Evolutionary conservation across 2,888 invertebrate species (phyloP).

Genomic region (Nyleta sp.): DNA sequence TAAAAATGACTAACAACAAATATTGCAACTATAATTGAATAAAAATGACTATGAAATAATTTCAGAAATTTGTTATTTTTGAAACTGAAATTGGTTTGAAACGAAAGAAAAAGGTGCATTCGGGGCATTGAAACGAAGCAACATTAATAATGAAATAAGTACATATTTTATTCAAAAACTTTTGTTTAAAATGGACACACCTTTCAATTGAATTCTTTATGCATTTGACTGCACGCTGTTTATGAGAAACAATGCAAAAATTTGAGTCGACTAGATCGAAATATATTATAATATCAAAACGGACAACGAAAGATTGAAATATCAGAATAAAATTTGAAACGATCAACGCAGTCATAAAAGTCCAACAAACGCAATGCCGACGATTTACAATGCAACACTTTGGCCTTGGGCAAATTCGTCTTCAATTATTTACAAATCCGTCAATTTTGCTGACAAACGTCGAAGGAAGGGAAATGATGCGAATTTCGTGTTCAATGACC

Average conservation of each 20-base stretch:
- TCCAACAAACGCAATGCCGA: not conserved
- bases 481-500: no score
- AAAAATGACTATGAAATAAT: no score
- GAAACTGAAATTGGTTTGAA: no score
- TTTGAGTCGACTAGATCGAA: no score
- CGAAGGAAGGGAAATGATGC: no score
- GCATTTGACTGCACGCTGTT: constrained; percentile 5
- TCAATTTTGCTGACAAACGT: no score
- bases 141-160: constrained; percentile 27
- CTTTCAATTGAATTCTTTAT: constrained; percentile 6
- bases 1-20: no score
- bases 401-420: not conserved
- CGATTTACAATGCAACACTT: constrained; percentile 23
- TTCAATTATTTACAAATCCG: constrained; percentile 33
- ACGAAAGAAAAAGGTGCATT: no score
- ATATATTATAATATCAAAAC: not conserved
- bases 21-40: no score
- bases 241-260: not conserved
- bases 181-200: constrained; percentile 16
- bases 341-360: not conserved
- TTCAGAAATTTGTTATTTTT: no score
- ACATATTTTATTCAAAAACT: constrained; percentile 28
- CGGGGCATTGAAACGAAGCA: not conserved
- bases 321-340: constrained; percentile 1
- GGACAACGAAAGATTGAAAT: not conserved